These are phyloP conservation scores for Trematocara unimaculatum DNA, from an alignment of 2,113 vertebrate genomes.

Conservation along the genomic window DNA sequence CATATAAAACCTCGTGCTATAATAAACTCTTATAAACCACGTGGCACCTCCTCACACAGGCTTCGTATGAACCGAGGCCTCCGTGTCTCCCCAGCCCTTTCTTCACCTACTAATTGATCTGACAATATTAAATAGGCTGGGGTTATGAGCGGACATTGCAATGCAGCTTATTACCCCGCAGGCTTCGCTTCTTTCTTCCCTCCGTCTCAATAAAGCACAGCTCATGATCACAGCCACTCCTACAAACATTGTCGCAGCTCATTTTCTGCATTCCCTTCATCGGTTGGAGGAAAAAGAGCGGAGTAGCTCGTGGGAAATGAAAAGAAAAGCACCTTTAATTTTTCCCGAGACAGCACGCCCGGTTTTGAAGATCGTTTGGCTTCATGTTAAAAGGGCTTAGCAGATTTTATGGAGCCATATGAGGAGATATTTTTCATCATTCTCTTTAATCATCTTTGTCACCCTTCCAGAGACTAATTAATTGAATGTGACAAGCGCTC, in stretches of 20 bases:
- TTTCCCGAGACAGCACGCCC: background rate
- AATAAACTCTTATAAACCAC: conserved; percentile 10
- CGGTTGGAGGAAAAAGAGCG: background rate
- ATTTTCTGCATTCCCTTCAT: background rate
- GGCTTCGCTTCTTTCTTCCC: background rate
- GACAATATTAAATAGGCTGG: conserved; percentile 48
- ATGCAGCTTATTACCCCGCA: conserved; percentile 56
- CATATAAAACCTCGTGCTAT: background rate
- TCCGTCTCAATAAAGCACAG: conserved; percentile 18
- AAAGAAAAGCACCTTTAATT: background rate
- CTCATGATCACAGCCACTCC: conserved; percentile 43
- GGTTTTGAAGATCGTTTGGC: conserved; percentile 14
- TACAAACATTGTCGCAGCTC: conserved; percentile 33
- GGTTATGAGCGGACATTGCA: conserved; percentile 36
- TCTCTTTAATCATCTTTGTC: conserved; percentile 64
- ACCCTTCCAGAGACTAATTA: conserved; percentile 60
- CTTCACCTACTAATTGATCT: conserved; percentile 52
- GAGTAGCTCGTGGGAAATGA: background rate
- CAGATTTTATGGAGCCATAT: background rate
- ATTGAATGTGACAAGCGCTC: conserved; percentile 66
- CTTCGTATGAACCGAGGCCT: conserved; percentile 19
- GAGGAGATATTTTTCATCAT: conserved; percentile 40
- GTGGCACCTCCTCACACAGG: background rate
- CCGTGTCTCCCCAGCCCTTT: conserved; percentile 1
- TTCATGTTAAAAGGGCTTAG: background rate